These are phyloP conservation scores for Coleophora deauratella DNA, from an alignment of 2,888 invertebrate species.

Conservation along the genomic window DNA sequence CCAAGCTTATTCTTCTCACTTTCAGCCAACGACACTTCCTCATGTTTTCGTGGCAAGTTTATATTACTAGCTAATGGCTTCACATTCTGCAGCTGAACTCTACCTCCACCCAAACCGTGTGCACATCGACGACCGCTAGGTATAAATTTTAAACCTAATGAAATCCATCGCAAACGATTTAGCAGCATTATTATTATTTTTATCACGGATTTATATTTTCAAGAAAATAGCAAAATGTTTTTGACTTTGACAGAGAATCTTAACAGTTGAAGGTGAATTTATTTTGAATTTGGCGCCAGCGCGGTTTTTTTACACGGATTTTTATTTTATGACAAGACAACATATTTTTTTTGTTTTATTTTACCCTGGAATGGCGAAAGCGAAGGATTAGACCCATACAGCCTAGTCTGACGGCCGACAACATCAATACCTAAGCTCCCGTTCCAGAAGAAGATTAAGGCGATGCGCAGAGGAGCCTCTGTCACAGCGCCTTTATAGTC, in stretches of 20 bases:
- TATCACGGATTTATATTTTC: constrained; percentile 8
- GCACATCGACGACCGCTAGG: constrained; percentile 23
- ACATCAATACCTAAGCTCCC: no score
- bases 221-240: constrained; percentile 2
- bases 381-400: no score
- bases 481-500: no score
- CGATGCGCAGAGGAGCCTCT: no score
- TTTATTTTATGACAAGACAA: background rate
- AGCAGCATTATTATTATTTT: constrained; percentile 29
- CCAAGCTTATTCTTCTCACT: no score
- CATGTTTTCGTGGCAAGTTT: constrained; percentile 6
- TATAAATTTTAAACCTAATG: constrained; percentile 18
- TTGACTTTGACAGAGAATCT: constrained; percentile 10
- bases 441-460: no score
- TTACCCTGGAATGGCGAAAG: no score
- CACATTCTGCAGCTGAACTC: constrained; percentile 23
- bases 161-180: constrained; percentile 30
- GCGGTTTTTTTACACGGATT: background rate
- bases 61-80: constrained; percentile 20
- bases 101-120: constrained; percentile 20
- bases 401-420: no score
- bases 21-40: constrained; percentile 6
- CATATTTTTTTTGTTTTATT: no score
- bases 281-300: constrained; percentile 33
- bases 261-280: constrained; percentile 28